A percentile compares a stretch with the other conserved stretches of the same genome.
phyloP scores from a whole-genome alignment of 2,797 vertebrate species.

The Micromesistius poutassou region DNA sequence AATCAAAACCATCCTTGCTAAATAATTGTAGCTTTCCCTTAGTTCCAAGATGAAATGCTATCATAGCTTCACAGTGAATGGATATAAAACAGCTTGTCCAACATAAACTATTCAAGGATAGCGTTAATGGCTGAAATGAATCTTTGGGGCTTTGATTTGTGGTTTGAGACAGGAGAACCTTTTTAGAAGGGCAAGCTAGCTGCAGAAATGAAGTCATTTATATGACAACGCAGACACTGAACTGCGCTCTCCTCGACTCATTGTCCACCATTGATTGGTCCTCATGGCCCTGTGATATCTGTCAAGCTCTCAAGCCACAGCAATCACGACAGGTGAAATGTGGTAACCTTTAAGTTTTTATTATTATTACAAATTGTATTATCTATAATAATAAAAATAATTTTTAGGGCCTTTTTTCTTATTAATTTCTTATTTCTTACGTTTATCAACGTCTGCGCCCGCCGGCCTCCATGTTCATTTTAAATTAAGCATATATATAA shows the following conservation, averaged over 20 bases:
- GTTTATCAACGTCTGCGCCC: neutral
- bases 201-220: neutral
- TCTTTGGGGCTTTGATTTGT: neutral
- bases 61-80: neutral
- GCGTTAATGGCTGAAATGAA: neutral
- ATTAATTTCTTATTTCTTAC: neutral
- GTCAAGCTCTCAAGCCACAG: neutral
- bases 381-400: neutral
- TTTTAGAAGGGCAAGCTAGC: neutral
- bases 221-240: neutral
- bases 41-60: neutral
- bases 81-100: neutral
- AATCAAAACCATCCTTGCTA: neutral
- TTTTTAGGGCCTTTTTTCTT: no score
- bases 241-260: neutral
- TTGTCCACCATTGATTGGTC: neutral
- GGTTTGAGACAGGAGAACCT: neutral
- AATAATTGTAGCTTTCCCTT: neutral
- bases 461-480: neutral
- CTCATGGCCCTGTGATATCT: neutral
- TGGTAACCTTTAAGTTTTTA: neutral
- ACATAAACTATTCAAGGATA: constrained; percentile 4
- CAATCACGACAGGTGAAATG: neutral
- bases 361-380: neutral
- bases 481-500: no score